Conservation (phyloP, 1,140 invertebrate genomes). For the Dolichoris vasculosae region DNA sequence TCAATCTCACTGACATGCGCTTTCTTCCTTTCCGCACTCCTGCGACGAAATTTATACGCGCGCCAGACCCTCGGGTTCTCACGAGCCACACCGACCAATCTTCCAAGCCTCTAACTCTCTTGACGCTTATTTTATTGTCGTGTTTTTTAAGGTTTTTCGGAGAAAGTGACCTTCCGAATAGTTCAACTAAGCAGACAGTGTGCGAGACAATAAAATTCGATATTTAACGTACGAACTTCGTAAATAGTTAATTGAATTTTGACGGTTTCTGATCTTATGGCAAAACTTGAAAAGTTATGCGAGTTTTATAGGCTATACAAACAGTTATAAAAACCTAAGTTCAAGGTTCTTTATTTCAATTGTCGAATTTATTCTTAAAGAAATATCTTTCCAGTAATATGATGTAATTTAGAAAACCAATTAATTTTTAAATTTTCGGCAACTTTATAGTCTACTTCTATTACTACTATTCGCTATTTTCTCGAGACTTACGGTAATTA, state of each 20-base stretch:
- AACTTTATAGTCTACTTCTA: background rate
- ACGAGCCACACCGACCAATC: background rate
- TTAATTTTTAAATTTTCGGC: background rate
- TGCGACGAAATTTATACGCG: conserved; percentile 23
- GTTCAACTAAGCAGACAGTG: background rate
- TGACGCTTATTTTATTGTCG: background rate
- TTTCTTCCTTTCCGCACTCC: conserved; percentile 16
- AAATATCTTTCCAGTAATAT: background rate
- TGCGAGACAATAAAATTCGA: conserved; percentile 14
- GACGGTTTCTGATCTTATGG: background rate
- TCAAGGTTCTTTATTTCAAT: background rate
- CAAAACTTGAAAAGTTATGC: background rate
- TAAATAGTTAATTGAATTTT: conserved; percentile 26
- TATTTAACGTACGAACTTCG: conserved; percentile 16
- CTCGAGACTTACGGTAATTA: no score
- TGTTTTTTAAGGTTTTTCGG: conserved; percentile 38
- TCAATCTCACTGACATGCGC: conserved; percentile 39
- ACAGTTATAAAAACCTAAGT: background rate
- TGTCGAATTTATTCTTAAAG: background rate
- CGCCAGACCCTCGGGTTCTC: background rate
- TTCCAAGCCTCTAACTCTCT: background rate
- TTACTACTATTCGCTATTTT: no score
- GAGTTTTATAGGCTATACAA: conserved; percentile 5
- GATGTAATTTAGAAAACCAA: background rate
- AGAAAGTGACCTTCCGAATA: conserved; percentile 21